phyloP scores from a whole-genome alignment of 2,888 invertebrate genomes.

The Thereva nobilitata region DNA sequence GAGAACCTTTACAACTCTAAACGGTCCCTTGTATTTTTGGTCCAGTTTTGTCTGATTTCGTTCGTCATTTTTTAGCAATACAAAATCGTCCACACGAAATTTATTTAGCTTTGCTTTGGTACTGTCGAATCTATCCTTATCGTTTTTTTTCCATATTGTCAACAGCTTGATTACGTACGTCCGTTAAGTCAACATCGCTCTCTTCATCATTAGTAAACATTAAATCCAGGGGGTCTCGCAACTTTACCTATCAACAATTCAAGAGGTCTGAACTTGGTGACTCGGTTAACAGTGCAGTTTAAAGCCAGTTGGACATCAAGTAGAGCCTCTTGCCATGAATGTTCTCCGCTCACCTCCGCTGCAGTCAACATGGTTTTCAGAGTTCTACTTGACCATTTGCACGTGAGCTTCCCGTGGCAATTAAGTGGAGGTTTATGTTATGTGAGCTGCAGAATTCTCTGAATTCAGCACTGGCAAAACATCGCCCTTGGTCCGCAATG shows the following conservation, averaged over 20 bases:
- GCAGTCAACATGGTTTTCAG: slow-evolving; percentile 7
- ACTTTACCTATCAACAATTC: slow-evolving; percentile 12
- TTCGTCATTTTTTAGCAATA: neutral
- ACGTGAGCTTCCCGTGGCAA: neutral
- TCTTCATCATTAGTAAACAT: neutral
- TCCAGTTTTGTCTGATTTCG: slow-evolving; percentile 14
- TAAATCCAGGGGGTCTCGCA: neutral
- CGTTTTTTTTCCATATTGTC: neutral
- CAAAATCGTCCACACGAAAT: neutral
- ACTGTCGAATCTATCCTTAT: slow-evolving; percentile 5
- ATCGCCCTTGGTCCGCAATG: slow-evolving; percentile 7
- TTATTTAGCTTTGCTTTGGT: neutral
- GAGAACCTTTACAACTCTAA: neutral
- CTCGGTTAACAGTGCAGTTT: slow-evolving; percentile 1
- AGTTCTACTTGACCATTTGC: slow-evolving; percentile 6
- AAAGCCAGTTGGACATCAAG: neutral
- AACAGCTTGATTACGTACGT: too few species aligned
- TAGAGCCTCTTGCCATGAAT: neutral
- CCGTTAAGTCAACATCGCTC: too few species aligned
- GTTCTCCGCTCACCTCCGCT: neutral
- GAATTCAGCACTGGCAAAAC: slow-evolving; percentile 1
- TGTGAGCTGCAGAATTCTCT: neutral
- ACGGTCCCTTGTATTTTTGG: slow-evolving; percentile 1
- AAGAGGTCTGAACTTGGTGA: slow-evolving; percentile 5
- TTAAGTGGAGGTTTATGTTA: slow-evolving; percentile 3